Percentiles rank a stretch among this genome's conserved stretches.
These are phyloP conservation scores for Drosophila rhopaloa DNA, from an alignment of 1,140 invertebrate species.

Conservation along the genomic window DNA sequence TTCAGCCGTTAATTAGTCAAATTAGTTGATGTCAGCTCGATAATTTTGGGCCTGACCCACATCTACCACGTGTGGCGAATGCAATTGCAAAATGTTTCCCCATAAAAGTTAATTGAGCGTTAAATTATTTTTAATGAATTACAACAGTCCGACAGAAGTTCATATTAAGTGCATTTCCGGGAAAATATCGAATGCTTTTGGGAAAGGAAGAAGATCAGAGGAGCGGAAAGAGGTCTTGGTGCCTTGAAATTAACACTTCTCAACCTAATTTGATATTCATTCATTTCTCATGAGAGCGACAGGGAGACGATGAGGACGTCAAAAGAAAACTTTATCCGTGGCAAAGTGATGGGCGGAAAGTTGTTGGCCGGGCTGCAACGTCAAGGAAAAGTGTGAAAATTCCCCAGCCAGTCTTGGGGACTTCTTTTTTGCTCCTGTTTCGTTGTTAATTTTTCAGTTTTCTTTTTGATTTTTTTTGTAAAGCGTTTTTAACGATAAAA, in stretches of 20 bases:
- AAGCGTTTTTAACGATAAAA: constrained; percentile 76
- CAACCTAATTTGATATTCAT: constrained; percentile 76
- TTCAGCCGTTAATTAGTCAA: constrained; percentile 48
- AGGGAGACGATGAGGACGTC: constrained; percentile 17
- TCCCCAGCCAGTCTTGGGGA: constrained; percentile 51
- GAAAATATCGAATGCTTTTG: neutral
- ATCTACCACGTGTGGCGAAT: constrained; percentile 11
- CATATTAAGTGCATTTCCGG: constrained; percentile 7
- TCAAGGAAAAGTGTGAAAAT: constrained; percentile 69
- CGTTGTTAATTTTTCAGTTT: constrained; percentile 56
- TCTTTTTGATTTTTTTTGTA: constrained; percentile 3
- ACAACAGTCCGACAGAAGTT: constrained; percentile 13
- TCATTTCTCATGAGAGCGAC: constrained; percentile 65
- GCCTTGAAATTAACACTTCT: constrained; percentile 78
- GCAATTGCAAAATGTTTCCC: constrained; percentile 26
- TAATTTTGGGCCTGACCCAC: constrained; percentile 22
- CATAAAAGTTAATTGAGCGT: constrained; percentile 31
- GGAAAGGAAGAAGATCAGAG: neutral
- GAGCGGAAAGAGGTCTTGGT: neutral
- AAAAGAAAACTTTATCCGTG: constrained; percentile 56
- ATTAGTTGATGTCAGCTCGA: constrained; percentile 42
- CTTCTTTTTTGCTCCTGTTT: constrained; percentile 22
- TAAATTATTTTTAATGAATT: constrained; percentile 43
- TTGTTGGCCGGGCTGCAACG: constrained; percentile 19
- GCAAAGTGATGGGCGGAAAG: constrained; percentile 54